Conservation (phyloP, 2,113 vertebrate genomes). For the Amblyornis subalaris region DNA sequence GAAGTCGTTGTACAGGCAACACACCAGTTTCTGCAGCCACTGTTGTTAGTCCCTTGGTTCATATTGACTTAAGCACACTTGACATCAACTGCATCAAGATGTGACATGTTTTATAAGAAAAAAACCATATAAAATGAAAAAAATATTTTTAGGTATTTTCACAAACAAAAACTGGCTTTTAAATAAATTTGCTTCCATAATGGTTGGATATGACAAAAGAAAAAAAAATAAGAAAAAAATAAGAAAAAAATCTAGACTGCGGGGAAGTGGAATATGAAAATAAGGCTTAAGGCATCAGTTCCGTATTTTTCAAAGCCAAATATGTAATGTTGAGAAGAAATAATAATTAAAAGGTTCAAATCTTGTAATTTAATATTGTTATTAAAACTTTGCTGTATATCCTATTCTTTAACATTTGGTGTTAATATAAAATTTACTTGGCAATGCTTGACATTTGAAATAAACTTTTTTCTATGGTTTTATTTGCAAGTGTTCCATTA, state of each 20-base stretch:
- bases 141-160: slow-evolving; percentile 99
- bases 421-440: slow-evolving; percentile 91
- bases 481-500: slow-evolving; percentile 82
- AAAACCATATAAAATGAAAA: slow-evolving; percentile 78
- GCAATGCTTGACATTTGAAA: slow-evolving; percentile 91
- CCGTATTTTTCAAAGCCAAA: slow-evolving; percentile 94
- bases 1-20: slow-evolving; percentile 79
- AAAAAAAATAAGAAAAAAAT: background rate
- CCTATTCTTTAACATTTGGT: slow-evolving; percentile 97
- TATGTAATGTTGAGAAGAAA: slow-evolving; percentile 82
- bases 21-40: slow-evolving; percentile 85
- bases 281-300: slow-evolving; percentile 85
- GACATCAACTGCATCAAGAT: slow-evolving; percentile 94
- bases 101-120: slow-evolving; percentile 89
- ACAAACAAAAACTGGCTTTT: slow-evolving; percentile 95
- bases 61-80: slow-evolving; percentile 98
- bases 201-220: slow-evolving; percentile 78
- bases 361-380: slow-evolving; percentile 96
- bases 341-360: slow-evolving; percentile 77
- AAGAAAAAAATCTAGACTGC: slow-evolving; percentile 66
- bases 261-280: slow-evolving; percentile 72
- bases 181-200: slow-evolving; percentile 96
- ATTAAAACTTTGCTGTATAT: slow-evolving; percentile 91
- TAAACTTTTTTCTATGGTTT: slow-evolving; percentile 88
- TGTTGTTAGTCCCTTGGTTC: slow-evolving; percentile 87